Conservation (phyloP, 1,140 invertebrate species). For the Hydropsyche tenuis region DNA sequence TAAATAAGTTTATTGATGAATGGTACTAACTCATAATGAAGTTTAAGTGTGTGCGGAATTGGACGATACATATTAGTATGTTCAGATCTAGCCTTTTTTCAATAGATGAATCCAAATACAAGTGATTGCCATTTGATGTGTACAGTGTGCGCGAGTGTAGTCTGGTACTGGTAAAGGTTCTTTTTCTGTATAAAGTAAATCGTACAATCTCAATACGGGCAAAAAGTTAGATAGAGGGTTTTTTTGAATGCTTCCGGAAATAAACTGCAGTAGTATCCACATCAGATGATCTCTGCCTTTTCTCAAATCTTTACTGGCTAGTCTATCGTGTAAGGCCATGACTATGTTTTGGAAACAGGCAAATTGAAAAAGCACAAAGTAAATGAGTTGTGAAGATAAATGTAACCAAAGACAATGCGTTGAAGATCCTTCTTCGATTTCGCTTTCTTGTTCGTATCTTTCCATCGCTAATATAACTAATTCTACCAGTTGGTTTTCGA, state of each 20-base stretch:
- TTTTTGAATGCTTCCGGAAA: constrained; percentile 94
- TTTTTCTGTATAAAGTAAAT: constrained; percentile 91
- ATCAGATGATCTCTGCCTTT: constrained; percentile 94
- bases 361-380: constrained; percentile 94
- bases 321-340: constrained; percentile 84
- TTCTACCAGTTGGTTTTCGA: constrained; percentile 94
- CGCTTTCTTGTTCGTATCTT: constrained; percentile 75
- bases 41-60: constrained; percentile 82
- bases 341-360: constrained; percentile 93
- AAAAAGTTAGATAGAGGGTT: constrained; percentile 90
- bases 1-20: neutral
- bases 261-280: constrained; percentile 97
- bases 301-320: constrained; percentile 79
- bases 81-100: constrained; percentile 89
- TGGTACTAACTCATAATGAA: constrained; percentile 78
- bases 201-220: constrained; percentile 89
- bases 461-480: constrained; percentile 92
- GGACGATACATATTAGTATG: constrained; percentile 78
- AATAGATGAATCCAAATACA: constrained; percentile 96
- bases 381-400: constrained; percentile 93
- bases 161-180: constrained; percentile 90
- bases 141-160: constrained; percentile 82
- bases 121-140: constrained; percentile 90
- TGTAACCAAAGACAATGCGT: constrained; percentile 91
- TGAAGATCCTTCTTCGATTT: constrained; percentile 71